Evolutionary conservation across 2,113 vertebrate genomes (phyloP).

Genomic region (Brienomyrus brachyistius): DNA sequence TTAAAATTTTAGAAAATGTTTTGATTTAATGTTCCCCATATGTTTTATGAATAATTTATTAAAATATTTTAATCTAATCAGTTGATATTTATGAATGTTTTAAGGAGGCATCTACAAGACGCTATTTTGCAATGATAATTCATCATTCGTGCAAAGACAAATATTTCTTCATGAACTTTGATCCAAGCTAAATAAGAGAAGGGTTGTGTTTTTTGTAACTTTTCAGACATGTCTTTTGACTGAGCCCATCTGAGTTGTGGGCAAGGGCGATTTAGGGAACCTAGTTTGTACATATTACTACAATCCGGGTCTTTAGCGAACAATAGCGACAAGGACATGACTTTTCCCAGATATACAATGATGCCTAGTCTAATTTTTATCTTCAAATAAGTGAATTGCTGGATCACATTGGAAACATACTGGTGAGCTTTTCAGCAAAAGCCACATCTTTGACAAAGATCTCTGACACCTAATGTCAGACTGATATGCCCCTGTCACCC

Average conservation of each 20-base stretch:
- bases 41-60: conserved; percentile 23
- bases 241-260: not conserved
- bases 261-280: not conserved
- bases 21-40: not conserved
- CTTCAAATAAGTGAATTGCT: not conserved
- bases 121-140: not conserved
- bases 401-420: not conserved
- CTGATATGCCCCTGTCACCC: not conserved
- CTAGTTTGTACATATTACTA: not conserved
- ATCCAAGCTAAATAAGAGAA: not conserved
- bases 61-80: conserved; percentile 14
- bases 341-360: not conserved
- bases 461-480: not conserved
- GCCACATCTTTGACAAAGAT: not conserved
- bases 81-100: conserved; percentile 13
- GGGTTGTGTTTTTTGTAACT: not conserved
- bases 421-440: not conserved
- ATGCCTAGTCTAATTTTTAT: not conserved
- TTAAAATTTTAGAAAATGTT: not conserved
- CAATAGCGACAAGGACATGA: not conserved
- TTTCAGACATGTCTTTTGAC: not conserved
- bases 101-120: not conserved
- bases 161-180: not conserved
- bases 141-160: not conserved
- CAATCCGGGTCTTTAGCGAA: not conserved